Conservation (phyloP, 2,888 invertebrate genomes). For the Oscheius sp. region DNA sequence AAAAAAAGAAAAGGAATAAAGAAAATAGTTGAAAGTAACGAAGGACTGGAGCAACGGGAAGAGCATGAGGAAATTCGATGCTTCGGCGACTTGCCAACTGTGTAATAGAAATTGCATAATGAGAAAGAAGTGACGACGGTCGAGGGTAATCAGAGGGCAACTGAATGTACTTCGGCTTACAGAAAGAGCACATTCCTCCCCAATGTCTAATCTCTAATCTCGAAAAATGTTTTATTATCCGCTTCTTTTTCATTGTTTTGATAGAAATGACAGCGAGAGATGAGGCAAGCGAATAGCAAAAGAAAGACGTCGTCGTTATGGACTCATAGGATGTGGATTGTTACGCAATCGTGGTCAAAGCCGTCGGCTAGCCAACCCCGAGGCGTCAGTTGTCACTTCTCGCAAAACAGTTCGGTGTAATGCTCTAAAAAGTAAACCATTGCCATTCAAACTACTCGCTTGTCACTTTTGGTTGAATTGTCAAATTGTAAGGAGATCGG, state of each 20-base stretch:
- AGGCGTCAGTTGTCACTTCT: constrained; percentile 8
- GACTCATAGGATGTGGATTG: background rate
- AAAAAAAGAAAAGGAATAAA: background rate
- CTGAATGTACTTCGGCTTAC: no score
- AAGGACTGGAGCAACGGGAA: constrained; percentile 6
- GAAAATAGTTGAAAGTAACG: background rate
- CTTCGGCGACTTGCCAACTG: background rate
- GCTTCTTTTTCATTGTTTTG: background rate
- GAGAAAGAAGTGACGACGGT: background rate
- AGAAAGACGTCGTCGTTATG: constrained; percentile 12
- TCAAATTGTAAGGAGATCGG: background rate
- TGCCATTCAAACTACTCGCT: background rate
- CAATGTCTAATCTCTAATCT: no score
- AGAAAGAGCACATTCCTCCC: no score
- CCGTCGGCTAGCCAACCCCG: constrained; percentile 7
- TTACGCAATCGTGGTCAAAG: constrained; percentile 30
- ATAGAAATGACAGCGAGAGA: background rate
- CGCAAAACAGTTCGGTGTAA: constrained; percentile 30
- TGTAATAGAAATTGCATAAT: background rate
- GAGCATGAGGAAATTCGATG: constrained; percentile 28
- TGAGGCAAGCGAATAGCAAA: background rate
- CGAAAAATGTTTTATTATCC: background rate
- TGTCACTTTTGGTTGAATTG: background rate
- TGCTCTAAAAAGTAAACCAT: background rate
- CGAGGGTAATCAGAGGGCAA: background rate